phyloP scores from a whole-genome alignment of 2,113 vertebrate genomes.

The Acanthochromis polyacanthus region DNA sequence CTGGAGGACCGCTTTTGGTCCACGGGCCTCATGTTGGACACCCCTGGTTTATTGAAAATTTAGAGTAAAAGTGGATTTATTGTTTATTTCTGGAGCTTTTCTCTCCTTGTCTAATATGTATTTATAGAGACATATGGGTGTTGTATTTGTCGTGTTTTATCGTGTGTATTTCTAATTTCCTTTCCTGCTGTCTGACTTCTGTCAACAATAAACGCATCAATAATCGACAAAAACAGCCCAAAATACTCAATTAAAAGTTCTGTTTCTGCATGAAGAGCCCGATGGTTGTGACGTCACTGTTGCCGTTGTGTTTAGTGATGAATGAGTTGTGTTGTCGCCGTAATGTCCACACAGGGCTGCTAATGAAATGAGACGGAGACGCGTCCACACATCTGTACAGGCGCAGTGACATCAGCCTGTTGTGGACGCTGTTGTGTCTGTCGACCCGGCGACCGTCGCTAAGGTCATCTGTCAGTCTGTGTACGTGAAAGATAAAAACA shows the following conservation, averaged over 20 bases:
- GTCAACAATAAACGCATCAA: no score
- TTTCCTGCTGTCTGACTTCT: no score
- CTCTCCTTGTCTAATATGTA: neutral
- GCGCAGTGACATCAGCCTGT: slow-evolving; percentile 66
- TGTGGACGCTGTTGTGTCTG: slow-evolving; percentile 60
- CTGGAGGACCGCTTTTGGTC: no score
- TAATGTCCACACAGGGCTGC: slow-evolving; percentile 61
- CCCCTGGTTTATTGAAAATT: no score
- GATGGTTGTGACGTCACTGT: neutral
- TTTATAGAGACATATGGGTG: no score
- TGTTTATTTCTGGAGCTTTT: neutral
- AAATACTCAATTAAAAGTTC: no score
- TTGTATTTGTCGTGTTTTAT: no score
- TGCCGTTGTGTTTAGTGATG: slow-evolving; percentile 42
- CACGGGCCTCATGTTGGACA: no score
- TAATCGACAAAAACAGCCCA: no score
- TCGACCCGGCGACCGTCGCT: slow-evolving; percentile 65
- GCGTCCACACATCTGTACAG: slow-evolving; percentile 3
- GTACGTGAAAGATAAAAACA: slow-evolving; percentile 35
- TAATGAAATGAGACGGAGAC: slow-evolving; percentile 68
- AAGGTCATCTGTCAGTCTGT: slow-evolving; percentile 37
- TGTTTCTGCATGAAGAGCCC: no score
- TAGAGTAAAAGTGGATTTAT: neutral
- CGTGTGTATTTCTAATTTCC: no score
- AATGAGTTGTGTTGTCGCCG: slow-evolving; percentile 36